Evolutionary conservation across 1,140 invertebrate species (phyloP).

Genomic region (Euwallacea fornicatus): DNA sequence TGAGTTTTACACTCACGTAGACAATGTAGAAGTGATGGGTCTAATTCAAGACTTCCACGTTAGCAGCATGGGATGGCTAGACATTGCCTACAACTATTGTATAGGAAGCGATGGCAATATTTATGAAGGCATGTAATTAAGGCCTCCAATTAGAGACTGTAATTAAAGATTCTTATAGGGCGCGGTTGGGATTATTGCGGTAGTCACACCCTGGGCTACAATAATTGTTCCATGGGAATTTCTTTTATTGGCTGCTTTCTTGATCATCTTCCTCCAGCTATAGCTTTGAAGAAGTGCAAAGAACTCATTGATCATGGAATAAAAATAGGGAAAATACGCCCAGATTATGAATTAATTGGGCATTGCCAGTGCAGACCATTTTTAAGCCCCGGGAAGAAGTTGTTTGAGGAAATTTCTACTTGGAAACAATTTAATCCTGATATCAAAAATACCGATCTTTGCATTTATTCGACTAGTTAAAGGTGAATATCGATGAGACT

Average conservation of each 20-base stretch:
- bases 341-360: conserved; percentile 56
- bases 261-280: conserved; percentile 48
- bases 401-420: conserved; percentile 51
- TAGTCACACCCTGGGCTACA: conserved; percentile 66
- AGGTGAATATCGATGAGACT: no score
- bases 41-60: not conserved
- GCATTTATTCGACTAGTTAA: not conserved
- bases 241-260: conserved; percentile 66
- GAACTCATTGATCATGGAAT: conserved; percentile 54
- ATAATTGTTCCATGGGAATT: conserved; percentile 63
- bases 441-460: not conserved
- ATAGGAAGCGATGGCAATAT: not conserved
- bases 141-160: not conserved
- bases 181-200: conserved; percentile 68
- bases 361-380: conserved; percentile 57
- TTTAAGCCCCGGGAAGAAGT: conserved; percentile 51
- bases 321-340: conserved; percentile 52
- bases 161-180: conserved; percentile 1
- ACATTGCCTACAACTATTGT: not conserved
- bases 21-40: not conserved
- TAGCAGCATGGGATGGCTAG: not conserved
- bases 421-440: conserved; percentile 50
- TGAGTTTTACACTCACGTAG: not conserved
- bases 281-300: conserved; percentile 50
- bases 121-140: not conserved